Percentiles rank a stretch among this genome's conserved stretches.
Evolutionary conservation across 2,113 vertebrate genomes (phyloP).

Genomic region (Etia nguti): DNA sequence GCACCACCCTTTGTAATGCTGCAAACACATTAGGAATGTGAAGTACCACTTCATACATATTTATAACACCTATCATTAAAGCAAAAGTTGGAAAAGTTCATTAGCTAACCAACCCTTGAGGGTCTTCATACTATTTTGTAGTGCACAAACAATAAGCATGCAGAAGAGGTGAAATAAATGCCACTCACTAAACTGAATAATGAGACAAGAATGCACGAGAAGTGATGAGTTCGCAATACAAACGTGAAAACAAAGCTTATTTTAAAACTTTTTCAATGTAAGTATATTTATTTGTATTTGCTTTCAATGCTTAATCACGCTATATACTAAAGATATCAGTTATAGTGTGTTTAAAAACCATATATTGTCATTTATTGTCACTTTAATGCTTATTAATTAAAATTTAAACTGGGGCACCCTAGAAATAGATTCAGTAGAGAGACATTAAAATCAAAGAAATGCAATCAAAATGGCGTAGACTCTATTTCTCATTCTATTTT

Average conservation of each 20-base stretch:
- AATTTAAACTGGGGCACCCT: not conserved
- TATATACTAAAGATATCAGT: not conserved
- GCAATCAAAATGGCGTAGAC: not conserved
- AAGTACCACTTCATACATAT: constrained; percentile 50
- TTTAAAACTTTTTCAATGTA: not conserved
- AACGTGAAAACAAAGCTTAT: not conserved
- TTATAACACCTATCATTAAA: constrained; percentile 37
- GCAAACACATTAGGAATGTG: constrained; percentile 20
- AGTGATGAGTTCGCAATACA: not conserved
- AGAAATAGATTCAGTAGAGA: not conserved
- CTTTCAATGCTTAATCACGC: not conserved
- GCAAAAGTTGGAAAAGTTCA: constrained; percentile 21
- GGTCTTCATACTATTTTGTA: not conserved
- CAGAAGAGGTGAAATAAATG: not conserved
- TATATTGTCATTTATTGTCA: not conserved
- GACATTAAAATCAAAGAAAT: not conserved
- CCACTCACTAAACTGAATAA: not conserved
- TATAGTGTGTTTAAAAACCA: not conserved
- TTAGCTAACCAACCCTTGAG: constrained; percentile 13
- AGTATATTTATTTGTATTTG: not conserved
- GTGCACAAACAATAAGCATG: not conserved
- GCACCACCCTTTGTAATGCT: constrained; percentile 1
- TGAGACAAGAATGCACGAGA: not conserved
- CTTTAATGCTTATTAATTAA: not conserved
- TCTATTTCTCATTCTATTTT: not conserved